Conservation (phyloP, 2,797 vertebrate genomes). For the Chiroxiphia lanceolata region DNA sequence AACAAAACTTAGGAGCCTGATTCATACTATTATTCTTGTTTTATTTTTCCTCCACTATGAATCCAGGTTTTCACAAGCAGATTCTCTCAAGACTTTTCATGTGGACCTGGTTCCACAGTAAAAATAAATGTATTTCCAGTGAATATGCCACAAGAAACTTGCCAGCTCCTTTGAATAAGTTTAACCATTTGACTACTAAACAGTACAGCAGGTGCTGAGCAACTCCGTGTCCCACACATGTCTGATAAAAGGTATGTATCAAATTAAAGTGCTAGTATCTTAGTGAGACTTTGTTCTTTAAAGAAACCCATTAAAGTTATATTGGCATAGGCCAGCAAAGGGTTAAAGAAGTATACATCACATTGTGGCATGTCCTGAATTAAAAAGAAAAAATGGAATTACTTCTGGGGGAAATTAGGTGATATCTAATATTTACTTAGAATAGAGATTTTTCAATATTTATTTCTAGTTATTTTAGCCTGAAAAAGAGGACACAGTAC, state of each 20-base stretch:
- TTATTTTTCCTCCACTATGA: constrained; percentile 5
- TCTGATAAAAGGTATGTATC: not conserved
- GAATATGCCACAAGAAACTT: constrained; percentile 6
- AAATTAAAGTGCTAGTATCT: not conserved
- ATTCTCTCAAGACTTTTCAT: constrained; percentile 28
- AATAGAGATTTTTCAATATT: not conserved
- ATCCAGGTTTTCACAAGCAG: constrained; percentile 26
- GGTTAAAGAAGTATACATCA: not conserved
- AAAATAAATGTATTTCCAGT: constrained; percentile 53
- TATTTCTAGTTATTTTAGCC: constrained; percentile 17
- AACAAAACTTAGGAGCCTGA: not conserved
- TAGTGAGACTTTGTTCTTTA: not conserved
- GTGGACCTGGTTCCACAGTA: not conserved
- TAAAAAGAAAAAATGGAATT: not conserved
- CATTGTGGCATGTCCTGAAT: not conserved
- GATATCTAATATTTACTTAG: not conserved
- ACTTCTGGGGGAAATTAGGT: not conserved
- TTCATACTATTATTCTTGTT: constrained; percentile 28
- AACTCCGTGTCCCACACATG: not conserved
- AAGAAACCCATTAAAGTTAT: not conserved
- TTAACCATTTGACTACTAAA: constrained; percentile 29
- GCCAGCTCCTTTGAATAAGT: not conserved
- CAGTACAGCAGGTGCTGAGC: not conserved
- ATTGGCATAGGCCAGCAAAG: not conserved
- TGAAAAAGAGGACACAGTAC: not conserved